Evolutionary conservation across 2,888 invertebrate genomes (phyloP).

Genomic region (Morpho achilles): DNA sequence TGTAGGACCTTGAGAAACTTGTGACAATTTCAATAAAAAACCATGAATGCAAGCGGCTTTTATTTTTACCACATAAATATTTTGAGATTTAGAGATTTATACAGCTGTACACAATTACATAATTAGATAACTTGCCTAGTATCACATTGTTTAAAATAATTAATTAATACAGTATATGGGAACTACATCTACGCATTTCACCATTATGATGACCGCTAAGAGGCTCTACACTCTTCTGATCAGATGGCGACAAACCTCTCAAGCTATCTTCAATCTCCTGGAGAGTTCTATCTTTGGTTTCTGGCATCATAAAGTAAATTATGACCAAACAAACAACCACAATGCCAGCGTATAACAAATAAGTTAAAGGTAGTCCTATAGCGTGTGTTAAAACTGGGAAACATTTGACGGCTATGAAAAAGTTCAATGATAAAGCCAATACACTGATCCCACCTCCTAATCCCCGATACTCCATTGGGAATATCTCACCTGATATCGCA

Average conservation of each 20-base stretch:
- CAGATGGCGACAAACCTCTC: slow-evolving; percentile 44
- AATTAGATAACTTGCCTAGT: background rate
- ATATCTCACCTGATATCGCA: slow-evolving; percentile 85
- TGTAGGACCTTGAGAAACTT: background rate
- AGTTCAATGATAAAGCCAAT: slow-evolving; percentile 80
- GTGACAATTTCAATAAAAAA: slow-evolving; percentile 13
- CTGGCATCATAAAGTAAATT: slow-evolving; percentile 81
- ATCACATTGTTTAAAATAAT: background rate
- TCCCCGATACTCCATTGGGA: slow-evolving; percentile 80
- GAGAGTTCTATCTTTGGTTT: slow-evolving; percentile 83
- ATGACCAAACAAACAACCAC: slow-evolving; percentile 73
- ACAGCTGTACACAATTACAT: background rate
- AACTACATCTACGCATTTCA: slow-evolving; percentile 56
- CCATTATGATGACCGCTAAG: slow-evolving; percentile 40
- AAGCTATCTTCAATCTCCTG: slow-evolving; percentile 82
- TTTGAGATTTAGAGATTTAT: slow-evolving; percentile 17
- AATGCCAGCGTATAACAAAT: slow-evolving; percentile 78
- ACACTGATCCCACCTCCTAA: slow-evolving; percentile 83
- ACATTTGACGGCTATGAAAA: slow-evolving; percentile 82
- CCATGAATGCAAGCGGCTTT: slow-evolving; percentile 16
- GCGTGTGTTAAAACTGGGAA: slow-evolving; percentile 76
- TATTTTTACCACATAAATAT: slow-evolving; percentile 15
- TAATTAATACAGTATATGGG: slow-evolving; percentile 57
- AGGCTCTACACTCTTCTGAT: slow-evolving; percentile 46
- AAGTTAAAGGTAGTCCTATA: slow-evolving; percentile 79